Conservation (phyloP, 2,113 vertebrate species). For the Cynocephalus volans region DNA sequence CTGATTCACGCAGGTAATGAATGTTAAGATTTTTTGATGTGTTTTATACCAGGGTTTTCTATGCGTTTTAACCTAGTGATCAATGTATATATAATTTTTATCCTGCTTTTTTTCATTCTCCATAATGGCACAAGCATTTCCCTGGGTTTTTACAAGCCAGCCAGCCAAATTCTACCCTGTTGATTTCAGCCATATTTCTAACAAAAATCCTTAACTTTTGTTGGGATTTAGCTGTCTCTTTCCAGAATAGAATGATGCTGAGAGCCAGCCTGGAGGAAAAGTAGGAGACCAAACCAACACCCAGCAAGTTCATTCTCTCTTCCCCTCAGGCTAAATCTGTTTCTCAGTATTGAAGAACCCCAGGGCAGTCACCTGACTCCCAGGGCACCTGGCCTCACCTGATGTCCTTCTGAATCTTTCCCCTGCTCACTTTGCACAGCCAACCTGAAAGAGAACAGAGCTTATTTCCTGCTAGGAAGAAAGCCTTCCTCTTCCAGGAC, state of each 20-base stretch:
- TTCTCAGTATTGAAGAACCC: not conserved
- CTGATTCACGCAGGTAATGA: not conserved
- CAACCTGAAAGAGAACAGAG: not conserved
- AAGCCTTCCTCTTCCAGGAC: not conserved
- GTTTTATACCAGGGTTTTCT: not conserved
- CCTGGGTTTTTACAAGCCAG: constrained; percentile 24
- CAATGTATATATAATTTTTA: not conserved
- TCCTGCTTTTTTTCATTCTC: not conserved
- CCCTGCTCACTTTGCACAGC: not conserved
- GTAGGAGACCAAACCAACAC: not conserved
- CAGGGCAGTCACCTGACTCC: not conserved
- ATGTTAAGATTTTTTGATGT: not conserved
- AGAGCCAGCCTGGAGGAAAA: not conserved
- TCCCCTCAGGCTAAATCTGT: not conserved
- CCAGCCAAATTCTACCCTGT: not conserved
- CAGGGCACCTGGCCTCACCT: not conserved
- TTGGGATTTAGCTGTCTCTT: not conserved
- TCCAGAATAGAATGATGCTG: not conserved
- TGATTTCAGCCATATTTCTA: constrained; percentile 10
- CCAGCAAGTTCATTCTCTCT: not conserved
- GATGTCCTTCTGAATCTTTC: not conserved
- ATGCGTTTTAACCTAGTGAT: not conserved
- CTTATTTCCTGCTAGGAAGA: not conserved
- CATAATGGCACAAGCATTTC: not conserved
- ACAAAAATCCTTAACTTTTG: not conserved